A percentile compares a stretch with the other conserved stretches of the same genome.
These are phyloP conservation scores for Takifugu bimaculatus DNA, from an alignment of 2,113 vertebrate species.

Conservation along the genomic window DNA sequence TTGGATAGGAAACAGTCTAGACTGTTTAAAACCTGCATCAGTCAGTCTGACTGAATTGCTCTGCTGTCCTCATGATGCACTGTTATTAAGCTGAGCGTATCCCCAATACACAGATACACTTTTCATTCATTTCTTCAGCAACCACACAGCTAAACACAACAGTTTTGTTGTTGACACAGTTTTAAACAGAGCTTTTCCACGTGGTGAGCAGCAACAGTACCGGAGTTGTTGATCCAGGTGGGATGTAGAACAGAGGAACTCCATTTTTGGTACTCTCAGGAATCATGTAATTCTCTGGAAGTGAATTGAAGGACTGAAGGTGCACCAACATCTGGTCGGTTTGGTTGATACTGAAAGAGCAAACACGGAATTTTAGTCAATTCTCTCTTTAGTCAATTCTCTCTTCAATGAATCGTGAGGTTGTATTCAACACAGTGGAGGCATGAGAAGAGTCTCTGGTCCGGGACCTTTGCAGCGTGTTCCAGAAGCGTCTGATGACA, in stretches of 20 bases:
- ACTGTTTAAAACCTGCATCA: no score
- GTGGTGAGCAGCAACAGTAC: slow-evolving; percentile 63
- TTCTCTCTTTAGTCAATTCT: neutral
- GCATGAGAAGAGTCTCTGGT: neutral
- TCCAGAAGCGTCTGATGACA: slow-evolving; percentile 97
- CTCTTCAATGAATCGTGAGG: neutral
- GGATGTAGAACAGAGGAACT: slow-evolving; percentile 96
- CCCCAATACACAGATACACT: no score
- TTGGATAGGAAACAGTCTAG: no score
- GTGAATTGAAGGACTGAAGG: slow-evolving; percentile 93
- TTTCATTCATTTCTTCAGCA: no score
- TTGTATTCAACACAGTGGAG: neutral
- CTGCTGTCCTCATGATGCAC: no score
- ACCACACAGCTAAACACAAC: neutral
- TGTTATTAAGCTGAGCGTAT: no score
- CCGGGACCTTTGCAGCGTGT: slow-evolving; percentile 90
- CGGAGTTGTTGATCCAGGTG: slow-evolving; percentile 92
- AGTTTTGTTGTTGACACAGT: no score
- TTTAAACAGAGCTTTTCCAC: no score
- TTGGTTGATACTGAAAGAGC: slow-evolving; percentile 89
- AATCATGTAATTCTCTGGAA: slow-evolving; percentile 94
- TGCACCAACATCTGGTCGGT: slow-evolving; percentile 98
- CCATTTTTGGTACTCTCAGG: slow-evolving; percentile 98
- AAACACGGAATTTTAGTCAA: neutral
- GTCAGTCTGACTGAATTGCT: no score